Conservation (phyloP, 2,888 invertebrate species). For the Hoplodrina ambigua region DNA sequence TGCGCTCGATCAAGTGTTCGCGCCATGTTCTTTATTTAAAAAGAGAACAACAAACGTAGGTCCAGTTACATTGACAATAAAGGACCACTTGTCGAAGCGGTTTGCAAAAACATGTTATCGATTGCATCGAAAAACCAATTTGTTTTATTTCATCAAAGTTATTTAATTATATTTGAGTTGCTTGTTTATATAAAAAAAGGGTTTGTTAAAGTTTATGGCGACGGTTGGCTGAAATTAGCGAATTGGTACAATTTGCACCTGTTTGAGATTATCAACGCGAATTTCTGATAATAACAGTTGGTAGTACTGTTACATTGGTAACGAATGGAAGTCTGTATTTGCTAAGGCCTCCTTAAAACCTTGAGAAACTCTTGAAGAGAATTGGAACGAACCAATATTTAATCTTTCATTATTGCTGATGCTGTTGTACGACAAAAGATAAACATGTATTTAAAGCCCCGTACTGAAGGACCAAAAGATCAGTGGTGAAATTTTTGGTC, state of each 20-base stretch:
- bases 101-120: slow-evolving; percentile 47
- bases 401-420: slow-evolving; percentile 30
- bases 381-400: slow-evolving; percentile 41
- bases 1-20: slow-evolving; percentile 50
- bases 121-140: slow-evolving; percentile 50
- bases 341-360: slow-evolving; percentile 3
- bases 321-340: slow-evolving; percentile 16
- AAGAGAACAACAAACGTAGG: slow-evolving; percentile 35
- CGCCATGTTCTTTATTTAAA: slow-evolving; percentile 53
- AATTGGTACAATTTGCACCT: slow-evolving; percentile 30
- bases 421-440: slow-evolving; percentile 17
- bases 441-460: slow-evolving; percentile 24
- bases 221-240: slow-evolving; percentile 33
- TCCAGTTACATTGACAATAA: slow-evolving; percentile 52
- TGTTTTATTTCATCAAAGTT: slow-evolving; percentile 49
- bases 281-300: slow-evolving; percentile 31
- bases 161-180: slow-evolving; percentile 50
- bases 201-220: slow-evolving; percentile 40
- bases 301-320: slow-evolving; percentile 32
- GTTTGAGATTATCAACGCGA: slow-evolving; percentile 33
- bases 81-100: slow-evolving; percentile 39
- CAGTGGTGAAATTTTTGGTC: background rate
- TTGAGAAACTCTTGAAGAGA: slow-evolving; percentile 23
- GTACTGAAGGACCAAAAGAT: slow-evolving; percentile 22
- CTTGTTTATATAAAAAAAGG: slow-evolving; percentile 41